Evolutionary conservation across 92 coral and sea anemone species (phyloP).

Genomic region (Desmophyllum pertusum): DNA sequence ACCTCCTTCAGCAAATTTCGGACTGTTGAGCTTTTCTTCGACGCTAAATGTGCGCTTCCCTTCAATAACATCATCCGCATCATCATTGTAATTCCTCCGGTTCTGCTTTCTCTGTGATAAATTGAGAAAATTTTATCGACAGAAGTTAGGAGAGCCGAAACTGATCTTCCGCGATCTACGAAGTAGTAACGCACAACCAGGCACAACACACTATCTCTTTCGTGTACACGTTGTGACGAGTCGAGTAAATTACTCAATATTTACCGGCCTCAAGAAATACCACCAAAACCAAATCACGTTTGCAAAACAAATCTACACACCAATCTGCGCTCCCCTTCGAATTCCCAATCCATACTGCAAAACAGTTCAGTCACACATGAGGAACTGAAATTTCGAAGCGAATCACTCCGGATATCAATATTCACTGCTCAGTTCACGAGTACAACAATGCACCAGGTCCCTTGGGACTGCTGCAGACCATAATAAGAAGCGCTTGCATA

Average conservation of each 20-base stretch:
- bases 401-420: constrained; percentile 27
- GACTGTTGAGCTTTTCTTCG: constrained; percentile 85
- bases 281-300: constrained; percentile 44
- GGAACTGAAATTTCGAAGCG: constrained; percentile 34
- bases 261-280: constrained; percentile 18
- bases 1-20: constrained; percentile 76
- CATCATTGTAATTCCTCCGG: constrained; percentile 92
- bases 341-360: constrained; percentile 76
- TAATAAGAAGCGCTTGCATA: constrained; percentile 57
- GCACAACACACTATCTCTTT: not conserved
- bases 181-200: constrained; percentile 66
- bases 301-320: constrained; percentile 75
- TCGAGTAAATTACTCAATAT: constrained; percentile 27
- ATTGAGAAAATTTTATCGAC: constrained; percentile 33
- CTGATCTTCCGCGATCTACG: constrained; percentile 9
- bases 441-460: constrained; percentile 64
- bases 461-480: constrained; percentile 83
- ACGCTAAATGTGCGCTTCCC: constrained; percentile 98
- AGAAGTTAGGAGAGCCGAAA: constrained; percentile 36
- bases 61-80: constrained; percentile 93
- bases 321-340: constrained; percentile 80
- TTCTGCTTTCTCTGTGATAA: constrained; percentile 85
- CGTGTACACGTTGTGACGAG: constrained; percentile 45
- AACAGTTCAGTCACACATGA: constrained; percentile 58
- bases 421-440: constrained; percentile 67